These are phyloP conservation scores for Drosophila obscura DNA, from an alignment of 1,140 invertebrate species.

Conservation along the genomic window DNA sequence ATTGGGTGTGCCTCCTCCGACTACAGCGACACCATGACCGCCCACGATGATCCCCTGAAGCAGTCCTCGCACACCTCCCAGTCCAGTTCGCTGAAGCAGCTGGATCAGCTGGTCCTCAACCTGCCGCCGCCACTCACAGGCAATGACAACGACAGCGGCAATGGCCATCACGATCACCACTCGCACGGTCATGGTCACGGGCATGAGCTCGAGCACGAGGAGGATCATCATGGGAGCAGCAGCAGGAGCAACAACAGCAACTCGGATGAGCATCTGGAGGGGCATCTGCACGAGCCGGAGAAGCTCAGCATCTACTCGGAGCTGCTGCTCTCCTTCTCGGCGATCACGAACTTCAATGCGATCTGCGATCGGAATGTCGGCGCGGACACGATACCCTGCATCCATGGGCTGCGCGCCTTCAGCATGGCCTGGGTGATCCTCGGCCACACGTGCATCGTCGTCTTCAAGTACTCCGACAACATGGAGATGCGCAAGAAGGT, in stretches of 20 bases:
- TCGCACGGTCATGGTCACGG: constrained; percentile 69
- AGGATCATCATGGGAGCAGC: constrained; percentile 74
- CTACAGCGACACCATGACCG: constrained; percentile 76
- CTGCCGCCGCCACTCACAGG: constrained; percentile 59
- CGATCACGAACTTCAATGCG: constrained; percentile 89
- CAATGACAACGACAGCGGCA: constrained; percentile 66
- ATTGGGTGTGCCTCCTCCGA: constrained; percentile 84
- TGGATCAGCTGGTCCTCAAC: constrained; percentile 74
- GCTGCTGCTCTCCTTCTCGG: constrained; percentile 91
- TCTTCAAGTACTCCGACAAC: constrained; percentile 94
- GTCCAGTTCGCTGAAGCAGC: constrained; percentile 70
- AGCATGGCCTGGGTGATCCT: constrained; percentile 97
- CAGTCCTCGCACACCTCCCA: constrained; percentile 51
- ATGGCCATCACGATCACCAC: constrained; percentile 82
- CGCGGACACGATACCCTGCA: constrained; percentile 91
- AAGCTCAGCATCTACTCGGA: constrained; percentile 87
- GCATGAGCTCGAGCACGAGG: constrained; percentile 22
- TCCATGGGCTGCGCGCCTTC: constrained; percentile 92
- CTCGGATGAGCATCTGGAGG: constrained; percentile 86
- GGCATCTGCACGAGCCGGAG: constrained; percentile 83
- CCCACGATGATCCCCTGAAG: constrained; percentile 65
- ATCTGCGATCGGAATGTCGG: constrained; percentile 92
- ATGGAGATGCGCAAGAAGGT: constrained; percentile 91
- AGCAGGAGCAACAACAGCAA: constrained; percentile 85
- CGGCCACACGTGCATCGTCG: constrained; percentile 93